phyloP scores from a whole-genome alignment of 2,113 vertebrate genomes.

The Rhizomys pruinosus region DNA sequence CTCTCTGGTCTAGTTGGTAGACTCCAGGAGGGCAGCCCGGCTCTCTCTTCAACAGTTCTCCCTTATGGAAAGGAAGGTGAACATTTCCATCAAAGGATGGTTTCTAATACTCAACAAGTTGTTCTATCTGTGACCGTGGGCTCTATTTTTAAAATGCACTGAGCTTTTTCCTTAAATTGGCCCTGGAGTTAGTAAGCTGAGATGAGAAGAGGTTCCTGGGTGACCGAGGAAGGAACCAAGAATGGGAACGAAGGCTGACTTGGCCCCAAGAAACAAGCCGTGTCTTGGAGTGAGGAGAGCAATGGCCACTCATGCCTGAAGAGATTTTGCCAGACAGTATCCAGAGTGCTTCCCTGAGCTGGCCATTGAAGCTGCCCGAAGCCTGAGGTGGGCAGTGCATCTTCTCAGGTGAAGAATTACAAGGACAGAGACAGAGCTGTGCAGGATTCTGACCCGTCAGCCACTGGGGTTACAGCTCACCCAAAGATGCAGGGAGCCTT shows the following conservation, averaged over 20 bases:
- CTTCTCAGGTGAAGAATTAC: neutral
- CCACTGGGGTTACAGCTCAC: neutral
- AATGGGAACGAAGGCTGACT: neutral
- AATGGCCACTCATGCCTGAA: neutral
- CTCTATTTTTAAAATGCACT: slow-evolving; percentile 4
- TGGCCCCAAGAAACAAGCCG: neutral
- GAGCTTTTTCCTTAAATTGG: neutral
- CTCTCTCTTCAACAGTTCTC: neutral
- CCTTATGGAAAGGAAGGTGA: neutral
- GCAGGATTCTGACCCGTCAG: neutral
- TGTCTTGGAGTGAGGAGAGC: neutral
- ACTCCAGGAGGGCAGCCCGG: neutral
- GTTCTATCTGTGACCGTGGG: neutral
- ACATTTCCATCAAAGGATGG: neutral
- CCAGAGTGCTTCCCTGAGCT: rapidly evolving
- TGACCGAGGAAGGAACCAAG: neutral
- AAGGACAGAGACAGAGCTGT: neutral
- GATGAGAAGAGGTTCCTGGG: slow-evolving; percentile 5
- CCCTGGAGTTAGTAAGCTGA: neutral
- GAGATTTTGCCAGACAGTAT: neutral
- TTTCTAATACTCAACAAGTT: neutral
- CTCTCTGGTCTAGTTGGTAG: neutral
- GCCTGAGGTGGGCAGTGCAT: neutral
- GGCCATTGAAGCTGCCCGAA: neutral
- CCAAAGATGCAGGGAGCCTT: neutral